phyloP scores from a whole-genome alignment of 2,113 vertebrate species.

The Tringa solitaria region DNA sequence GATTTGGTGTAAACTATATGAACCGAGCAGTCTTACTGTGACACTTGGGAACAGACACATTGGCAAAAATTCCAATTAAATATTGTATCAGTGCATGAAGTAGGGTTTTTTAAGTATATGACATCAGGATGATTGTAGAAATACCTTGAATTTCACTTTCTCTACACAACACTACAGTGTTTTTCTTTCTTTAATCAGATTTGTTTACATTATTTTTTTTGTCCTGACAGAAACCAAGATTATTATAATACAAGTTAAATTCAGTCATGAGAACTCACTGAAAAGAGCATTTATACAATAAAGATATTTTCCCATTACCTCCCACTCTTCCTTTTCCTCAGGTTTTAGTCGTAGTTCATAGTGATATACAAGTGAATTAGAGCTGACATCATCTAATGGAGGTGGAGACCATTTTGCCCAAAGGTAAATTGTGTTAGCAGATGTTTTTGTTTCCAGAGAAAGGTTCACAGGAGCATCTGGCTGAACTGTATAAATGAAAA shows the following conservation, averaged over 20 bases:
- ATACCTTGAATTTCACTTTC: background rate
- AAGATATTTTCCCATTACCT: conserved; percentile 73
- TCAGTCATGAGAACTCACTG: background rate
- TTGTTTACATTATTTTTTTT: background rate
- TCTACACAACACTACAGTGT: background rate
- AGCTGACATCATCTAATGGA: conserved; percentile 73
- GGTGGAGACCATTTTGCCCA: conserved; percentile 86
- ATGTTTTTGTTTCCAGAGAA: conserved; percentile 64
- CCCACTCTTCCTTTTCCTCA: conserved; percentile 82
- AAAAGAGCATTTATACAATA: background rate
- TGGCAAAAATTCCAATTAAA: background rate
- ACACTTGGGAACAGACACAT: background rate
- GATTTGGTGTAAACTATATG: background rate
- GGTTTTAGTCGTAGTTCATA: conserved; percentile 87
- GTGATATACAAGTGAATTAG: conserved; percentile 81
- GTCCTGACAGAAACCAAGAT: background rate
- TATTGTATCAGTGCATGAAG: background rate
- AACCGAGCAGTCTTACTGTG: background rate
- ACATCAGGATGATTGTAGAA: background rate
- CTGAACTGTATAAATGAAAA: conserved; percentile 78
- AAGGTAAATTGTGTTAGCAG: conserved; percentile 71
- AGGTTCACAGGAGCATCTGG: conserved; percentile 86
- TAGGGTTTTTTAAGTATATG: background rate
- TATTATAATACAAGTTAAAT: background rate
- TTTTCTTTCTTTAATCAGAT: background rate